Base-by-base conservation (phyloP, 92 coral and sea anemone species). In the Phymanthus crucifer region DNA sequence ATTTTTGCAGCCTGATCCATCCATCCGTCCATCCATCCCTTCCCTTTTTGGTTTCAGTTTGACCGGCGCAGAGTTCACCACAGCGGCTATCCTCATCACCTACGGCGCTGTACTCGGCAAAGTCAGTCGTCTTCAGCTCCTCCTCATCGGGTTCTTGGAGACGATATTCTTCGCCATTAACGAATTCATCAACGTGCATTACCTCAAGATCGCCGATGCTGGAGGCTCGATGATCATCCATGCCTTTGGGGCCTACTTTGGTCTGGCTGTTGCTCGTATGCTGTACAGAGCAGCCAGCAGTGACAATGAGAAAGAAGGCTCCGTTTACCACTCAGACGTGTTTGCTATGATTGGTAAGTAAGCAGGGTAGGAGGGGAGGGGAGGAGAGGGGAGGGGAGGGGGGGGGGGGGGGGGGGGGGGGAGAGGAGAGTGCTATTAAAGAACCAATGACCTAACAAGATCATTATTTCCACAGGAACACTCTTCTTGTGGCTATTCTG, bases 401-500 rank as follows among this genome's bases (percentile, higher is more conserved):
- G 34, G 68, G 34, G 36, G 10, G 33, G 34, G 17, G 35, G 29
- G 68, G 11, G 35, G 33, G 1, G 32, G 66, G 66, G 29, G 7
- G 11, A 57, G 29, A 21, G 10, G 29, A n/a, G 32, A 57, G 6
- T 27, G 14, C 3, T 26, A 27, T n/a, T 0, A 24, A 17, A 27
- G 29, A 61, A 24, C 31, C 7, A 24, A 14, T 6, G 29, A 24
- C 14, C 48, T 38, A 10, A 43, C 10, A 43, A 43, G 14, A 10
- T 43, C 48, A 43, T 43, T 1, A 17, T 43, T 43, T 43, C 33
- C 26, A 27, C 54, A 90, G 95, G 95, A 14, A 88, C 95, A n/a
- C 74, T 91, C 36, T 88, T 91, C 85, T 78, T 91, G 67, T 91
- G 95, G 95, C 43, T 91, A 77, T 91, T 88, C 83, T 91, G 95